phyloP scores from a whole-genome alignment of 2,888 invertebrate species.

The Andrena hattorfiana region DNA sequence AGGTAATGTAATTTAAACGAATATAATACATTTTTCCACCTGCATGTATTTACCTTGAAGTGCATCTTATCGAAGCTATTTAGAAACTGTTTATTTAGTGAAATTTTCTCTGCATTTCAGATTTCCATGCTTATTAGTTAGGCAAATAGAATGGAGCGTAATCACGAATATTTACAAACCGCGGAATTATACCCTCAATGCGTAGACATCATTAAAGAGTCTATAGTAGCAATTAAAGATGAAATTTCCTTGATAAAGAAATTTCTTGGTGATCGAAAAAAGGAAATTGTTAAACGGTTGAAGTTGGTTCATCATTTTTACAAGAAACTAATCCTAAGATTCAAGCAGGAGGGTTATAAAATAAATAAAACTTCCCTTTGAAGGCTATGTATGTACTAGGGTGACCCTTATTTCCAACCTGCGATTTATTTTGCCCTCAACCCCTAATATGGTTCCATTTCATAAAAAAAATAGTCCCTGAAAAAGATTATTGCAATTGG shows the following conservation, averaged over 20 bases:
- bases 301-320: constrained; percentile 43
- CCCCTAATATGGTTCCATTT: too few relatives aligned
- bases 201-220: constrained; percentile 32
- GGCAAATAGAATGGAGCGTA: constrained; percentile 27
- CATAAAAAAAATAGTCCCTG: too few relatives aligned
- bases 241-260: constrained; percentile 7
- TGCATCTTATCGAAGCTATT: not conserved
- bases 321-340: not conserved
- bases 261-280: constrained; percentile 39
- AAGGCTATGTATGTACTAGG: too few relatives aligned
- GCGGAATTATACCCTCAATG: constrained; percentile 36
- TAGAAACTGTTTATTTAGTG: not conserved
- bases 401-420: too few relatives aligned
- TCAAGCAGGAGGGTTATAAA: too few relatives aligned
- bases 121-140: not conserved
- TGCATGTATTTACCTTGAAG: not conserved
- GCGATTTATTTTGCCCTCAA: too few relatives aligned
- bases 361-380: too few relatives aligned
- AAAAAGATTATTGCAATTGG: too few relatives aligned
- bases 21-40: not conserved
- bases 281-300: constrained; percentile 26
- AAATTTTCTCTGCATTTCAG: not conserved
- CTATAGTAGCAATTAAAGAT: constrained; percentile 18
- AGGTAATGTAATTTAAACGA: not conserved
- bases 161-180: constrained; percentile 17